Evolutionary conservation across 2,888 invertebrate genomes (phyloP).

Genomic region (Thymelicus sylvestris): DNA sequence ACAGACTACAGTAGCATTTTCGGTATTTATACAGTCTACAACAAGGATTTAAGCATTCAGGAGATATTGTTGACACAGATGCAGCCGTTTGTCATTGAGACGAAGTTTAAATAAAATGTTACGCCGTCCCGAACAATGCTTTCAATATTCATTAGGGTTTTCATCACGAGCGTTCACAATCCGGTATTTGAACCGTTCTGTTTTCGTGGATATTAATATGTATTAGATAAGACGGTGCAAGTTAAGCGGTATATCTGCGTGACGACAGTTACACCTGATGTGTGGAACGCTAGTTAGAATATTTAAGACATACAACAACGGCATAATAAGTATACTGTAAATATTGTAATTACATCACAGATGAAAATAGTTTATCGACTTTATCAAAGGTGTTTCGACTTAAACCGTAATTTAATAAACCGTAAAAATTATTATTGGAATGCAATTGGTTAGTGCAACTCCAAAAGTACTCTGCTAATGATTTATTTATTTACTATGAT

Average conservation of each 20-base stretch:
- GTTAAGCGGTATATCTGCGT: slow-evolving; percentile 14
- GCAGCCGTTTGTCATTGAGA: slow-evolving; percentile 46
- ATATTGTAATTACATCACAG: too few relatives aligned
- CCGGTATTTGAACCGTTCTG: slow-evolving; percentile 52
- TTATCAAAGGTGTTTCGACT: too few relatives aligned
- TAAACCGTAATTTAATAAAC: too few relatives aligned
- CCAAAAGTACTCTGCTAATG: too few relatives aligned
- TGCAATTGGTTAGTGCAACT: too few relatives aligned
- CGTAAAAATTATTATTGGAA: too few relatives aligned
- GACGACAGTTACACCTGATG: background rate
- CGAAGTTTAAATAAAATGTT: slow-evolving; percentile 67
- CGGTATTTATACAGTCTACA: slow-evolving; percentile 22
- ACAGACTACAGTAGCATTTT: too few relatives aligned
- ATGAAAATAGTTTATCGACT: too few relatives aligned
- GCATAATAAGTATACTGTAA: too few relatives aligned
- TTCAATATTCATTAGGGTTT: slow-evolving; percentile 63
- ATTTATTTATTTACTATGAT: too few relatives aligned
- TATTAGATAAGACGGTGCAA: slow-evolving; percentile 5
- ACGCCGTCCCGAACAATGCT: slow-evolving; percentile 51
- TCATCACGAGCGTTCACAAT: slow-evolving; percentile 55
- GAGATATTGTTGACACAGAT: slow-evolving; percentile 68
- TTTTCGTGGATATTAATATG: slow-evolving; percentile 23
- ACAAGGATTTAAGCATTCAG: slow-evolving; percentile 23
- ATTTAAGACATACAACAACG: background rate
- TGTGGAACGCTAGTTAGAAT: background rate